phyloP scores from a whole-genome alignment of 2,113 vertebrate species.

The Amblyornis subalaris region DNA sequence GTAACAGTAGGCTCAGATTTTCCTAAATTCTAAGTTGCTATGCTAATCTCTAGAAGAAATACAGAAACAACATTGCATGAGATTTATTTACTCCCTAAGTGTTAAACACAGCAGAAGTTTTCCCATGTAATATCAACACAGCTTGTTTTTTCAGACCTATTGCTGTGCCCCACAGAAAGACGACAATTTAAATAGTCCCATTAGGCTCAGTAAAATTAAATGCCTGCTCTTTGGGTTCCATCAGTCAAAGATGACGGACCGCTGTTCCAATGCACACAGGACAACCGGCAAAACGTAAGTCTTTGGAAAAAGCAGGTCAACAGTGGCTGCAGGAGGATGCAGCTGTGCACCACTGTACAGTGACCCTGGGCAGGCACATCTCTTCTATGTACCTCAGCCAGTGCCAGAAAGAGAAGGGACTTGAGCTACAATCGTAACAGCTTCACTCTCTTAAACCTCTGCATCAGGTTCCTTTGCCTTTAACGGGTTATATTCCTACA shows the following conservation, averaged over 20 bases:
- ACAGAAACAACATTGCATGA: not conserved
- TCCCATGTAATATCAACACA: not conserved
- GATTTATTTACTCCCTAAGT: not conserved
- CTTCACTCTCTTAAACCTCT: not conserved
- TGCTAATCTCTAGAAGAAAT: not conserved
- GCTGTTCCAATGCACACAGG: not conserved
- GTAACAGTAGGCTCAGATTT: not conserved
- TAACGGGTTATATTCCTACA: not conserved
- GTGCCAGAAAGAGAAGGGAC: rapidly evolving
- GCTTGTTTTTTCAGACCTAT: not conserved
- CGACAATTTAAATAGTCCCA: not conserved
- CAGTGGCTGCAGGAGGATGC: not conserved
- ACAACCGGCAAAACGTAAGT: not conserved
- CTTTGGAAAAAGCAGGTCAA: not conserved
- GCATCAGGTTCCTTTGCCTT: not conserved
- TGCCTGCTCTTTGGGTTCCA: not conserved
- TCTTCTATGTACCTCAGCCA: not conserved
- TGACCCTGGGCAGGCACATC: rapidly evolving
- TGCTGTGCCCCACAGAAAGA: not conserved
- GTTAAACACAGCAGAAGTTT: not conserved
- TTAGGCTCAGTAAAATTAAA: not conserved
- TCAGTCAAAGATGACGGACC: not conserved
- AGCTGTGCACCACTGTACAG: not conserved
- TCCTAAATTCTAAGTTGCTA: not conserved
- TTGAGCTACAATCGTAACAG: not conserved